Base-by-base conservation (phyloP, 2,113 vertebrate species). In the Petaurus breviceps region DNA sequence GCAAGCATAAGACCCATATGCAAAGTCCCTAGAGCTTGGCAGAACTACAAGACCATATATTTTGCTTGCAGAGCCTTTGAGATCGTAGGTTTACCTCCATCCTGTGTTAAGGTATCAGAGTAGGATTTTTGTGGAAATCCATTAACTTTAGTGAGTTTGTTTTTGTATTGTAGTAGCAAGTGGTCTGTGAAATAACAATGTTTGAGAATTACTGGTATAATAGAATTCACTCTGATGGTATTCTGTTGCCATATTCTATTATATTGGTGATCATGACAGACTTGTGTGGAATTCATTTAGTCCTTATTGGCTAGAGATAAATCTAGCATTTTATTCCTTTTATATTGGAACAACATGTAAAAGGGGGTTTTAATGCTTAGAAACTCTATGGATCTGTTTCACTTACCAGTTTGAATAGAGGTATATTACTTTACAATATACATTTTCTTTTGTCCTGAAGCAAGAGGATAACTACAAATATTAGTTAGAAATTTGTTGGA, bases 311-410 rank as follows among this genome's bases (percentile, higher is more conserved):
- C 50, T 92, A 54, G 55, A 47, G 23, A 68, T 37, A 54, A 61
- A 61, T 68, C 23, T 91, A 2, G 51, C 68, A 7, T 52, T 89
- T 91, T 89, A 91, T 10, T 50, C 16, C 19, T 22, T 89, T n/a
- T 47, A 6, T 89, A 47, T 28, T 49, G 0, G 61, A 94, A 90
- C 51, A 57, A n/a, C 43, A 94, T 43, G n/a, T 22, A 84, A 43
- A 95, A 91, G 54, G 54, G 68, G 4, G 14, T 91, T 54, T 53
- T 92, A 26, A 25, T 11, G 53, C 2, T 23, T 11, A 51, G 47
- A 91, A 51, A 92, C 84, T 90, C 54, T 93, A 50, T 93, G 8
- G 22, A 57, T 51, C 46, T 89, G n/a, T 94, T 93, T n/a, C 19
- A 28, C 12, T 57, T 31, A 43, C 14, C 37, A 50, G 53, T 23